Conservation (phyloP, 2,888 invertebrate genomes). For the Hemicrepidius hirtus region DNA sequence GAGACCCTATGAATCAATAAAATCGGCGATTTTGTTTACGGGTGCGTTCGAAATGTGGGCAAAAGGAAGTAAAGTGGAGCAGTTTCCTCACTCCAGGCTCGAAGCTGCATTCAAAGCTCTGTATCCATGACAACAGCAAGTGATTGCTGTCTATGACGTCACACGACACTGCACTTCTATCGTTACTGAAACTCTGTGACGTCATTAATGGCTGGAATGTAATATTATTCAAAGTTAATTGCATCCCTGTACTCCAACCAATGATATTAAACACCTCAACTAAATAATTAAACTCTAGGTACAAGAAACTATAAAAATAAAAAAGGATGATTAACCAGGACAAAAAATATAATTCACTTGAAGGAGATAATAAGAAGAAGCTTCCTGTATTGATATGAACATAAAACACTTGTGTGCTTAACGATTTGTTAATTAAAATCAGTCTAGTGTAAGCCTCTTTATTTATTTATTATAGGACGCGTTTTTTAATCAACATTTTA, state of each 20-base stretch:
- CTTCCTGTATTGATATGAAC: too few species aligned
- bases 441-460: too few species aligned
- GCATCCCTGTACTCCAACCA: background rate
- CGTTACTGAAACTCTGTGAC: constrained; percentile 41
- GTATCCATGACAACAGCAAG: constrained; percentile 56
- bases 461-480: background rate
- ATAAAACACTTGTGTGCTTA: too few species aligned
- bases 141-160: constrained; percentile 59
- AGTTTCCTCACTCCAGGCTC: constrained; percentile 44
- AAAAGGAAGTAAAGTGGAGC: constrained; percentile 54
- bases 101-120: constrained; percentile 54
- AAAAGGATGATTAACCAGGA: too few species aligned
- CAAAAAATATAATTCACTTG: too few species aligned
- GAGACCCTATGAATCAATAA: constrained; percentile 58
- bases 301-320: too few species aligned
- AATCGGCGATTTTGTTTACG: constrained; percentile 63
- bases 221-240: background rate
- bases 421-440: too few species aligned
- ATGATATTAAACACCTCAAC: background rate
- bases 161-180: constrained; percentile 49
- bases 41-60: constrained; percentile 51
- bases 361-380: too few species aligned
- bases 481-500: constrained; percentile 36
- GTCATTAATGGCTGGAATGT: constrained; percentile 11
- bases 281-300: too few species aligned